phyloP scores from a whole-genome alignment of 2,113 vertebrate genomes.

The Piaya cayana region DNA sequence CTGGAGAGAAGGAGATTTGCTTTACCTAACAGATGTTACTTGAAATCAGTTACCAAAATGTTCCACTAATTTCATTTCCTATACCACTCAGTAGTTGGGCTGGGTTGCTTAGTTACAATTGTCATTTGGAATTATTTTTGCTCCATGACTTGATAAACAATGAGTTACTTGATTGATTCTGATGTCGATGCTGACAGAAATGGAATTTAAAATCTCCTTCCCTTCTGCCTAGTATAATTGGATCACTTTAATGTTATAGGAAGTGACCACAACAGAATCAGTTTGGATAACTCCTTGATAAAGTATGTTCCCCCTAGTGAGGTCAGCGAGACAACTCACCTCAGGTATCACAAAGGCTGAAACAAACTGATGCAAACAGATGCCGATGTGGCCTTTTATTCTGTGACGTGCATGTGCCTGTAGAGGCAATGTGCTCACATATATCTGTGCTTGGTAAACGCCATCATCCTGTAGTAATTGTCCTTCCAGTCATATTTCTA shows the following conservation, averaged over 20 bases:
- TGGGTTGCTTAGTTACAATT: conserved; percentile 40
- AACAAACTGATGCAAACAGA: not conserved
- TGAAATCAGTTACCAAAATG: conserved; percentile 18
- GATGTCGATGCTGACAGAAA: not conserved
- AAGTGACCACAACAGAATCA: not conserved
- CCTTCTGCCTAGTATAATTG: not conserved
- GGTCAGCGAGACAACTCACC: not conserved
- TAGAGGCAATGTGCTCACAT: not conserved
- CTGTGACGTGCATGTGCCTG: not conserved
- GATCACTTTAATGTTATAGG: not conserved
- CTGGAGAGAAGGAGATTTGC: not conserved
- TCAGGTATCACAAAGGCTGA: not conserved
- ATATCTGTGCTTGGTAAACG: not conserved
- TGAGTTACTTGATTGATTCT: conserved; percentile 1
- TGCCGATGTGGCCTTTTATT: not conserved
- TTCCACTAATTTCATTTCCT: conserved; percentile 22
- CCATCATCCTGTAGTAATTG: not conserved
- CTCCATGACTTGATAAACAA: not conserved
- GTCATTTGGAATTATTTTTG: conserved; percentile 35
- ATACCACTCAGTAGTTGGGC: not conserved
- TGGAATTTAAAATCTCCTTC: not conserved
- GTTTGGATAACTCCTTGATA: not conserved
- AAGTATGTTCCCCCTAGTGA: not conserved
- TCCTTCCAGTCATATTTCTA: not conserved
- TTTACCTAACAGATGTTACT: not conserved